A percentile compares a stretch with the other conserved stretches of the same genome.
These are phyloP conservation scores for Eupithecia tripunctaria DNA, from an alignment of 2,888 invertebrate genomes.

Conservation along the genomic window DNA sequence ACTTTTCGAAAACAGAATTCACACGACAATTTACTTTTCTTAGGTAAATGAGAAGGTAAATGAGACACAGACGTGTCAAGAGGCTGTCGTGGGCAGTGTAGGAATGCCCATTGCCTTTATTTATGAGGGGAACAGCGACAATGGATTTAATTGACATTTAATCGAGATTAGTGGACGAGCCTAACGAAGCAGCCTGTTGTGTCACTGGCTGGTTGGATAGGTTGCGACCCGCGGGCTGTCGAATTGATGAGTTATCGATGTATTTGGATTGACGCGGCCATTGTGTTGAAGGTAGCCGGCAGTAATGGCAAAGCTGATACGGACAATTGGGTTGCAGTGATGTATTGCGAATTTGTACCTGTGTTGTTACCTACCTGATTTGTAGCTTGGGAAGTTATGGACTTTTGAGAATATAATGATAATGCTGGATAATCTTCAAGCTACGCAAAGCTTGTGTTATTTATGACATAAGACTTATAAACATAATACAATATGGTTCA, in stretches of 20 bases:
- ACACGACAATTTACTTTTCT: slow-evolving; percentile 46
- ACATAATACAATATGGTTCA: too few species aligned
- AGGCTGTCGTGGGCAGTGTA: slow-evolving; percentile 47
- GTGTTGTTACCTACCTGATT: slow-evolving; percentile 1
- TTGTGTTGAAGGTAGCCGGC: slow-evolving; percentile 37
- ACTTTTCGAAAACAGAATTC: slow-evolving; percentile 16
- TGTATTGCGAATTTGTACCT: slow-evolving; percentile 22
- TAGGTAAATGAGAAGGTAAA: slow-evolving; percentile 51
- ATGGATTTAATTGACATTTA: slow-evolving; percentile 78
- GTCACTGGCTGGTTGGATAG: slow-evolving; percentile 44
- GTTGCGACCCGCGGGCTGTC: slow-evolving; percentile 40
- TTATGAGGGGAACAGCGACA: slow-evolving; percentile 71
- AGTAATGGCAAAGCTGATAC: slow-evolving; percentile 32
- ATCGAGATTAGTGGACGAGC: slow-evolving; percentile 63
- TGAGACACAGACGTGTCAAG: slow-evolving; percentile 53
- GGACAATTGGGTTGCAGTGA: slow-evolving; percentile 23
- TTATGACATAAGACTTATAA: too few species aligned
- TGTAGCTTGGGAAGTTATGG: background rate
- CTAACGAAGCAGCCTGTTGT: slow-evolving; percentile 66
- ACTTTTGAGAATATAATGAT: too few species aligned
- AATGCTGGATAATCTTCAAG: too few species aligned
- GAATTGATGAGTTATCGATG: slow-evolving; percentile 40
- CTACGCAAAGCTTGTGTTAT: too few species aligned
- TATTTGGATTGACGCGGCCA: slow-evolving; percentile 39
- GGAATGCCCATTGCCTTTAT: slow-evolving; percentile 57